Evolutionary conservation across 2,888 invertebrate genomes (phyloP), one percentile per base, ranked within the genome.

Genomic region (Chalcis sispes): DNA sequence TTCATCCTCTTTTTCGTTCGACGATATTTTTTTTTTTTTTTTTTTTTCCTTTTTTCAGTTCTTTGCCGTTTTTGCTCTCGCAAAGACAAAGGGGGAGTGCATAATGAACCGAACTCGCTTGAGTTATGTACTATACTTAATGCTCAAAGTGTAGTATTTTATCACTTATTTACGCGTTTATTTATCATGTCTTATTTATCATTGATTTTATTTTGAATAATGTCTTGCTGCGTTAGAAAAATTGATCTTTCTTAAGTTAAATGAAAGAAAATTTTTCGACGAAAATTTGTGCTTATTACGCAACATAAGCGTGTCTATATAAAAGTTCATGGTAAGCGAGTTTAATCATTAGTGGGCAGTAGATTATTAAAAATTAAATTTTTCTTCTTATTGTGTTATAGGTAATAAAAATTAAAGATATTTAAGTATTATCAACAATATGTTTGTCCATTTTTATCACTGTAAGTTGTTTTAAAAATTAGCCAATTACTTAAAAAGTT

Each of bases 81-180:
- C 42, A 42, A 62, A 75, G 77, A 72, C 77, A 75, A 75, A 79
- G 82, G 78, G 77, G 73, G 52, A 77, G 75, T 66, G 80, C 78
- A 77, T 77, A 81, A 80, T 72, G 78, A 80, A 79, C 75, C 70
- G 80, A 79, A 72, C 75, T 46, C 42, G 50, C 72, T 29, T 66
- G 72, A 77, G 32, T 77, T 72, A 77, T 77, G 69, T 50, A 50
- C 25, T 65, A 25, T 46, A 64, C 64, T 77, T 59, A 50, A 56
- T 67, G 56, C 29, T 52, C 42, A 32, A 56, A 62, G 36, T 13
- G 58, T 48, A 32, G 27, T 67, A 62, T 76, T 75, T 76, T 67
- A 72, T 76, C 67, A 76, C 56, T 62, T 66, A 66, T 71, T 76
- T 72, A 29, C 50, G n/a, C 27, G 7, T 58, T 50, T 64, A 50